Conservation (phyloP, 1,140 invertebrate genomes). For the Himalopsyche phryganea region DNA sequence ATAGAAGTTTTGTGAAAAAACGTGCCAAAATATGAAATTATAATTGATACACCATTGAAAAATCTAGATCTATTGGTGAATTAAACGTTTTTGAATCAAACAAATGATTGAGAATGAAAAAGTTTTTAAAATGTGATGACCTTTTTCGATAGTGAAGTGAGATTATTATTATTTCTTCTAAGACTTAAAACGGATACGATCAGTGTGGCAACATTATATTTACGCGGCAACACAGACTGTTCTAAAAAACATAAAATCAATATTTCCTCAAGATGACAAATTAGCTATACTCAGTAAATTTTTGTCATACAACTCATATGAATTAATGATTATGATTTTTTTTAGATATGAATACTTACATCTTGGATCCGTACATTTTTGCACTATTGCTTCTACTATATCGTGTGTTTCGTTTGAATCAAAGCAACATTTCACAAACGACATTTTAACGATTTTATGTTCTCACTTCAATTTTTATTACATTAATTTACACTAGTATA, state of each 20-base stretch:
- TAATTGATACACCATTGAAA: too few relatives aligned
- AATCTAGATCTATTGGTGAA: too few relatives aligned
- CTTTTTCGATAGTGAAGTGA: too few relatives aligned
- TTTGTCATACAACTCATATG: too few relatives aligned
- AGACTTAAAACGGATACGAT: slow-evolving; percentile 5
- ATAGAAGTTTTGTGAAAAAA: too few relatives aligned
- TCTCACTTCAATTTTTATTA: too few relatives aligned
- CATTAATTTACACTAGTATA: too few relatives aligned
- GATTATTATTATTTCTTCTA: too few relatives aligned
- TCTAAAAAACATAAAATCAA: slow-evolving; percentile 15
- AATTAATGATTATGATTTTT: not conserved
- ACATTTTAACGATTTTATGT: slow-evolving; percentile 51
- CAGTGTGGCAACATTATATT: slow-evolving; percentile 13
- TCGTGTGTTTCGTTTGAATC: slow-evolving; percentile 67
- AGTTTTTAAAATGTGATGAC: too few relatives aligned
- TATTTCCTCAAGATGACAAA: not conserved
- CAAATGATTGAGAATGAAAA: too few relatives aligned
- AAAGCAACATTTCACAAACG: slow-evolving; percentile 73
- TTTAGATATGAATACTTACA: slow-evolving; percentile 63
- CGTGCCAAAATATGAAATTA: too few relatives aligned
- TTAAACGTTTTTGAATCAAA: too few relatives aligned
- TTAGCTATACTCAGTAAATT: not conserved
- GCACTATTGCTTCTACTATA: slow-evolving; percentile 67
- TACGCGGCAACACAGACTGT: slow-evolving; percentile 22
- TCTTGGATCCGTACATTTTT: slow-evolving; percentile 76